Conservation (phyloP, 2,113 vertebrate species). For the Aspiorhynchus laticeps region DNA sequence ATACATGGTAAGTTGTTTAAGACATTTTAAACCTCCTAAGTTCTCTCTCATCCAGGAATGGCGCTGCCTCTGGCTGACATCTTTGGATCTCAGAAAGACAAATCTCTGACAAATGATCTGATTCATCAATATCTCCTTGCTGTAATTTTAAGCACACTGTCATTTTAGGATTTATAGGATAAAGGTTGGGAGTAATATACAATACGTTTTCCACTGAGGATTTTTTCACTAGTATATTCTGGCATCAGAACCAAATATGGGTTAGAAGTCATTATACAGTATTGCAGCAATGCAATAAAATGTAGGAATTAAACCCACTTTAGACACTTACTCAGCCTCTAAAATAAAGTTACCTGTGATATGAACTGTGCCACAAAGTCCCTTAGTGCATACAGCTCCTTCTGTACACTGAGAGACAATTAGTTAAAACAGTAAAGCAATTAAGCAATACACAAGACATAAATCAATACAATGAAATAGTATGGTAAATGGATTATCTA, state of each 20-base stretch:
- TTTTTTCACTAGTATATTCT: not conserved
- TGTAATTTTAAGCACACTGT: not conserved
- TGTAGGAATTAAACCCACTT: no score
- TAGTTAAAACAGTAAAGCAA: not conserved
- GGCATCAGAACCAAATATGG: not conserved
- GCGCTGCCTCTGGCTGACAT: not conserved
- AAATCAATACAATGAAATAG: no score
- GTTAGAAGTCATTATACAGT: no score
- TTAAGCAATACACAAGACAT: no score
- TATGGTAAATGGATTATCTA: no score
- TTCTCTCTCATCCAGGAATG: not conserved
- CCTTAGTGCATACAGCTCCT: not conserved
- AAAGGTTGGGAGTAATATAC: not conserved
- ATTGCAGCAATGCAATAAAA: not conserved
- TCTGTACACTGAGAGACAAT: not conserved
- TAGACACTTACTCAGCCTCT: no score
- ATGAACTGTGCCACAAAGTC: not conserved
- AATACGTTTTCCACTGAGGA: not conserved
- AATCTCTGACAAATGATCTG: not conserved
- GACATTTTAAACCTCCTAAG: slow-evolving; percentile 17
- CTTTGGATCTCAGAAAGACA: not conserved
- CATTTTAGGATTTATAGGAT: not conserved
- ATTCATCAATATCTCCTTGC: not conserved
- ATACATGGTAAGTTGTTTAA: no score
- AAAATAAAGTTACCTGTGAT: not conserved